A percentile compares a stretch with the other conserved stretches of the same genome.
These are phyloP conservation scores for Drosophila persimilis DNA, from an alignment of 1,140 invertebrate species.

Conservation along the genomic window DNA sequence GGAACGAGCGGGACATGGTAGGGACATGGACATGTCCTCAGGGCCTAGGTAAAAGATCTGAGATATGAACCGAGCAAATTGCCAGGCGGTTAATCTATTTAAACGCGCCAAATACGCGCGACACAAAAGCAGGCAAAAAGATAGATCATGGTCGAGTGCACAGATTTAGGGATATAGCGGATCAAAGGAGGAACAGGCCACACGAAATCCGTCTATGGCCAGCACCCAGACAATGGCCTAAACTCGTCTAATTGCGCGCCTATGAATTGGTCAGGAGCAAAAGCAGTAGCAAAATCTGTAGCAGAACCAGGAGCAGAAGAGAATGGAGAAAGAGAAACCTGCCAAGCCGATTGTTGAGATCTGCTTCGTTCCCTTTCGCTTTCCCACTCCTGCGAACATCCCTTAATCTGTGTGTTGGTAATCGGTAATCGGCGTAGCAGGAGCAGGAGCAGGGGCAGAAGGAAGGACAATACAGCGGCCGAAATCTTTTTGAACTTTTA, in stretches of 20 bases:
- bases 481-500: conserved; percentile 81
- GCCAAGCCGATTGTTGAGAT: no score
- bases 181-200: conserved; percentile 56
- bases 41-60: conserved; percentile 32
- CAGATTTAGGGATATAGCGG: conserved; percentile 79
- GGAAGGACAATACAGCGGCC: conserved; percentile 50
- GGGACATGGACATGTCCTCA: not conserved
- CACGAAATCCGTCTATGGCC: conserved; percentile 61
- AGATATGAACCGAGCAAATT: conserved; percentile 75
- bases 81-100: conserved; percentile 83
- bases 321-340: conserved; percentile 19
- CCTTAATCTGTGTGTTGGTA: conserved; percentile 82
- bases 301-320: conserved; percentile 11
- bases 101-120: conserved; percentile 81
- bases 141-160: conserved; percentile 66
- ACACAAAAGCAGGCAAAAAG: conserved; percentile 52
- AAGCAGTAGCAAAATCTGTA: conserved; percentile 4
- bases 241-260: conserved; percentile 79
- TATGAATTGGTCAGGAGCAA: conserved; percentile 40
- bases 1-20: not conserved
- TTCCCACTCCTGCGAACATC: conserved; percentile 53
- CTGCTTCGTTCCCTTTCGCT: no score
- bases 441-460: conserved; percentile 47
- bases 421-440: conserved; percentile 63
- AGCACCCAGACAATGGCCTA: conserved; percentile 59